Evolutionary conservation across 2,113 vertebrate genomes (phyloP), one percentile per base, ranked within the genome.

Genomic region (Barnardius zonarius): DNA sequence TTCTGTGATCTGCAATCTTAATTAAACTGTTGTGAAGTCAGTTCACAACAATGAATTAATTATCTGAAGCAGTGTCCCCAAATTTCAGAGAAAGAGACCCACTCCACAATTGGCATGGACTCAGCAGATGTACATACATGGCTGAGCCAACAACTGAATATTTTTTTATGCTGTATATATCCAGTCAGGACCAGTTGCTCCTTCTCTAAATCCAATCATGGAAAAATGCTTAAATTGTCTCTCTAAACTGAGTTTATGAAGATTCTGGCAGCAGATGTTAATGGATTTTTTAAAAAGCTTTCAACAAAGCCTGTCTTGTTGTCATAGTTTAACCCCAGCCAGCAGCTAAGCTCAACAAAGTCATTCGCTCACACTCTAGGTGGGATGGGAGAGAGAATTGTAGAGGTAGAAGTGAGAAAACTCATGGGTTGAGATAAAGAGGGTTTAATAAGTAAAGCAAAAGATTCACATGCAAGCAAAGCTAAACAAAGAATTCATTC

Each of bases 11-110:
- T 77, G 51, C 46, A 93, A n/a, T 92, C 86, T 86, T 94, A 93
- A 84, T 93, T 96, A 83, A 94, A 83, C 73, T 69, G 55, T 83
- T 93, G 72, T 81, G 88, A 92, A 95, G 54, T 80, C 37, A 63
- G 54, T 90, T 86, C 39, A 69, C 20, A 57, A 77, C 70, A 92
- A 86, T 66, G 31, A 83, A 92, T 76, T 94, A 72, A 92, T 88
- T 88, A 62, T 88, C 72, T 88, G 41, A 63, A 8, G 15, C 73
- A 59, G 17, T 51, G 17, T 59, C 37, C 44, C 19, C 62, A 83
- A 63, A 92, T 90, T 96, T 92, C 72, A 74, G 82, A 75, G 52
- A 68, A 84, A 68, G 54, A 57, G 17, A 70, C 27, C 31, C 41
- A 54, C 46, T 83, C 33, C 59, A 46, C 44, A 74, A 44, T 6